Conservation (phyloP, 2,113 vertebrate species). For the Proterorhinus semilunaris region DNA sequence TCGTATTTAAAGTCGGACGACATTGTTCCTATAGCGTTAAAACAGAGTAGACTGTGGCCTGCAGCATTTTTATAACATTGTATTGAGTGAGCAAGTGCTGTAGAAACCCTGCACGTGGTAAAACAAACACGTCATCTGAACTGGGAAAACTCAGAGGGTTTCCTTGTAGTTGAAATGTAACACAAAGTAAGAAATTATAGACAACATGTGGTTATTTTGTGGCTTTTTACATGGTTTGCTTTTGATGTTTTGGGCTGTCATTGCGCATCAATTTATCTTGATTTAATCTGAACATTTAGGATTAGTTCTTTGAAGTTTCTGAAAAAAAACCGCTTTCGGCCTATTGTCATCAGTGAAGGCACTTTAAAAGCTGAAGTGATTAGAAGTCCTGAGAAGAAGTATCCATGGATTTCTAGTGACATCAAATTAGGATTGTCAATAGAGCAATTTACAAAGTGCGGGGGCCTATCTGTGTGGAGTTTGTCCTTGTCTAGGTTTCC, state of each 20-base stretch:
- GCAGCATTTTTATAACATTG: conserved; percentile 5
- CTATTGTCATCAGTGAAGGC: too few species aligned
- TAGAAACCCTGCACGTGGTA: neutral
- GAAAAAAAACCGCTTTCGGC: too few species aligned
- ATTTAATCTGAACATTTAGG: neutral
- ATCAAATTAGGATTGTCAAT: too few species aligned
- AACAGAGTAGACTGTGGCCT: neutral
- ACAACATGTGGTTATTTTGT: neutral
- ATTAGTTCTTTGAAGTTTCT: neutral
- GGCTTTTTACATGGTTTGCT: neutral
- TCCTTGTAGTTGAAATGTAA: neutral
- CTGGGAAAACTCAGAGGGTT: neutral
- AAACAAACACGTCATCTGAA: conserved; percentile 12
- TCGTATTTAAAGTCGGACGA: too few species aligned
- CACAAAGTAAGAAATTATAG: neutral
- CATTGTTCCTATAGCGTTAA: too few species aligned
- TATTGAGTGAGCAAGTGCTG: neutral
- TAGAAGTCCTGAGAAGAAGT: too few species aligned
- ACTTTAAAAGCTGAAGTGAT: too few species aligned
- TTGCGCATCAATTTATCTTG: neutral
- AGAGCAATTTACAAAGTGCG: too few species aligned
- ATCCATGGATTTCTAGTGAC: too few species aligned
- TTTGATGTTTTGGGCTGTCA: too few species aligned
- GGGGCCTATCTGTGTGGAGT: too few species aligned
- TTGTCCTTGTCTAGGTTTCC: too few species aligned